Base-by-base conservation (phyloP, 92 coral and sea anemone species). In the Phenganax stokvisi region DNA sequence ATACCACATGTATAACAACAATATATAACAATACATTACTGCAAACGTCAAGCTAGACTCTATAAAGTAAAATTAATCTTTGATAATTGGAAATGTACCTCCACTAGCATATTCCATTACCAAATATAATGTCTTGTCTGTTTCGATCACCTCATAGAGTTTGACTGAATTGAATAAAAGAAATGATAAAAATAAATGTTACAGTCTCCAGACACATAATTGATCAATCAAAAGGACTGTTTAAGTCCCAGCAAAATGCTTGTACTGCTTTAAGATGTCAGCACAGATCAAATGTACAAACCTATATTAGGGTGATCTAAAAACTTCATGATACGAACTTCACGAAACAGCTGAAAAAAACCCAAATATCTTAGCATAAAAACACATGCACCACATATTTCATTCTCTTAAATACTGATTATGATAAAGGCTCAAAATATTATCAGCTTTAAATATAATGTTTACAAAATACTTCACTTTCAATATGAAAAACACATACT, bases 81-180 rank as follows among this genome's bases (percentile, higher is more conserved):
- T 27, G 7, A 6, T 12, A 10, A 68, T 9, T 12, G 54, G 13
- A 25, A 56, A 51, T 52, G 0, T 88, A 94, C 98, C 98, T 92
- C 98, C 98, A 81, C 98, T 94, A 13, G 98, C 98, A 85, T 94
- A 94, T 82, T 94, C 98, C 97, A 94, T 94, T 47, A 94, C 92
- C 58, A 94, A 83, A 75, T 94, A 94, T 57, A 94, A 83, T 0
- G 98, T 94, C 84, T 94, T 94, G 89, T 94, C 98, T n/a, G 97
- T 94, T 80, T 94, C 98, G 28, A 94, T 94, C 77, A 94, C 98
- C 82, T 94, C 98, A 69, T 92, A 94, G 6, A 94, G 92, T 84
- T 94, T 94, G 69, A 94, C 98, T 94, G 76, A 52, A 83, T n/a
- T n/a, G 47, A 68, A 68, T 68, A 68, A 0, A 61, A 66, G 8